Percentiles rank a stretch among this genome's conserved stretches.
Conservation (phyloP, 2,797 vertebrate genomes). For the Perodicticus potto region DNA sequence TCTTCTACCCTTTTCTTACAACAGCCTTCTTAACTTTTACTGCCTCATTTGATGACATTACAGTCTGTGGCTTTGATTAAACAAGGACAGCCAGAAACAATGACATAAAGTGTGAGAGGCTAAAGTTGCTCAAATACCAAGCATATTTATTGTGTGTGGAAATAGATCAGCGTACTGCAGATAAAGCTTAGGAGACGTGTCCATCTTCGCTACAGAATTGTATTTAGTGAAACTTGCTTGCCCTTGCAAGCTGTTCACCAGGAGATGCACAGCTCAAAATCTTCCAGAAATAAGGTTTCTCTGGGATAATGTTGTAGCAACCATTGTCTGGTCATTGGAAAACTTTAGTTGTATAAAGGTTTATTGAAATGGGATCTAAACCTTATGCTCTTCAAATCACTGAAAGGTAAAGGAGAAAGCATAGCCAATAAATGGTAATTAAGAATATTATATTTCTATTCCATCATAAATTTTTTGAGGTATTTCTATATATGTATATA, state of each 20-base stretch:
- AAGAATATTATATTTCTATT: not conserved
- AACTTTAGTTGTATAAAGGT: not conserved
- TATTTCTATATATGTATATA: not conserved
- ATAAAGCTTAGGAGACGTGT: not conserved
- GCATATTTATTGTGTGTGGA: not conserved
- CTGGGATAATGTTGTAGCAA: not conserved
- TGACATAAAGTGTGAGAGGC: not conserved
- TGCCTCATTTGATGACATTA: not conserved
- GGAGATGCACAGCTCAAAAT: slow-evolving; percentile 29
- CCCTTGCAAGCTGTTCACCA: not conserved
- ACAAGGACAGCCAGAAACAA: slow-evolving; percentile 4
- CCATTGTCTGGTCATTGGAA: not conserved
- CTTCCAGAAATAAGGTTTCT: not conserved
- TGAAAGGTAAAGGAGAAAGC: not conserved
- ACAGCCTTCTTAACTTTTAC: slow-evolving; percentile 11
- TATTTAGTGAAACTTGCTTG: not conserved
- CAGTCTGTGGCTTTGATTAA: slow-evolving; percentile 50
- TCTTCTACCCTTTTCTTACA: not conserved
- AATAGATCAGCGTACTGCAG: not conserved
- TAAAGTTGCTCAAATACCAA: slow-evolving; percentile 5
- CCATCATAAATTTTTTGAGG: not conserved
- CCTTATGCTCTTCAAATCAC: not conserved
- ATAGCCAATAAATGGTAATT: slow-evolving; percentile 4
- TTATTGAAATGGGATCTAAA: not conserved
- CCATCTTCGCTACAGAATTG: not conserved